These are phyloP conservation scores for Contarinia nasturtii DNA, from an alignment of 1,140 invertebrate genomes.

Conservation along the genomic window DNA sequence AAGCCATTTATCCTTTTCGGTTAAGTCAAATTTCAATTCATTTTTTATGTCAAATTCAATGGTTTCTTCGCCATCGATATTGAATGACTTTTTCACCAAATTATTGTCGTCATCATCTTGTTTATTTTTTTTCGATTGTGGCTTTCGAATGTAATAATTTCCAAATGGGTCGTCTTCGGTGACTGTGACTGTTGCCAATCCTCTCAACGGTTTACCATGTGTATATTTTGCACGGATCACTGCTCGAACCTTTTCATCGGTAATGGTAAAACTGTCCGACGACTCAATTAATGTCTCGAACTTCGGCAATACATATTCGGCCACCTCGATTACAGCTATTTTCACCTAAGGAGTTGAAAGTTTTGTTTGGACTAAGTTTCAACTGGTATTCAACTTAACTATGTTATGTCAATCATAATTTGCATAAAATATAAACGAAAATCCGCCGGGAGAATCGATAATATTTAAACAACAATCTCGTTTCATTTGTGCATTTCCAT, in stretches of 20 bases:
- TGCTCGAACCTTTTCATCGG: conserved; percentile 52
- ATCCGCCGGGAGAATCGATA: no score
- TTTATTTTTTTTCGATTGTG: conserved; percentile 14
- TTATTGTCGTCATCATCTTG: conserved; percentile 27
- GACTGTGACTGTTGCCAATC: conserved; percentile 45
- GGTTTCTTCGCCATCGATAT: conserved; percentile 48
- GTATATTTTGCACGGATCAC: conserved; percentile 54
- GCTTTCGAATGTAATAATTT: no score
- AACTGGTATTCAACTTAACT: no score
- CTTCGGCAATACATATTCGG: conserved; percentile 84
- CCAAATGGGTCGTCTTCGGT: conserved; percentile 25
- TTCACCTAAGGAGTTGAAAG: conserved; percentile 6
- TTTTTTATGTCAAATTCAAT: conserved; percentile 47
- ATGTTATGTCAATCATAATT: conserved; percentile 12
- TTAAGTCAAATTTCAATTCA: conserved; percentile 34
- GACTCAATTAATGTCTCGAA: conserved; percentile 71
- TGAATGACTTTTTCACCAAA: conserved; percentile 35
- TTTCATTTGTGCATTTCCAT: no score
- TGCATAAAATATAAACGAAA: no score
- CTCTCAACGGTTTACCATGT: conserved; percentile 58
- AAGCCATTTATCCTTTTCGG: no score
- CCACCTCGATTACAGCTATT: conserved; percentile 23
- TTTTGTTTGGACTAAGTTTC: no score
- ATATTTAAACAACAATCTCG: no score
- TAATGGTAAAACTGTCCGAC: conserved; percentile 60